Evolutionary conservation across 2,113 vertebrate genomes (phyloP).

Genomic region (Cyrtonyx montezumae): DNA sequence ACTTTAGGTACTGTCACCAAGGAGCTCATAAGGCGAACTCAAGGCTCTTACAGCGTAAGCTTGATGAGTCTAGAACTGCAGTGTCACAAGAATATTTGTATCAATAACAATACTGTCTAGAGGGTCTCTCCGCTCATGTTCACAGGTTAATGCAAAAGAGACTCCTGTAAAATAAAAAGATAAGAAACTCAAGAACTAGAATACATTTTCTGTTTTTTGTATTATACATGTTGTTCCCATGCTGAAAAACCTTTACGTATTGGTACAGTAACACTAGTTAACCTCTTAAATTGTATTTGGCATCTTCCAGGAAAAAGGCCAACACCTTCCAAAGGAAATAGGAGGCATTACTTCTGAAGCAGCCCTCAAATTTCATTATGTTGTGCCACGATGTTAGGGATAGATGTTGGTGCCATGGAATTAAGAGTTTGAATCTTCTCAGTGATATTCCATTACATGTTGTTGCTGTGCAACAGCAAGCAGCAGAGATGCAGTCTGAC

Average conservation of each 20-base stretch:
- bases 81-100: not conserved
- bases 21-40: no score
- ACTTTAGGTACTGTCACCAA: no score
- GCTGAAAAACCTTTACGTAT: not conserved
- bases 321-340: not conserved
- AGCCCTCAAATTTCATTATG: no score
- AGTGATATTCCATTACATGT: no score
- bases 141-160: not conserved
- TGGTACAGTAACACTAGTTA: not conserved
- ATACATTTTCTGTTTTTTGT: not conserved
- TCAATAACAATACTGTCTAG: not conserved
- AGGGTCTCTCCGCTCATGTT: not conserved
- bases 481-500: no score
- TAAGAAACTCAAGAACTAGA: not conserved
- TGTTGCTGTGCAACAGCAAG: no score
- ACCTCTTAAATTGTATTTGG: not conserved
- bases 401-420: no score
- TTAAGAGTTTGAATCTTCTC: no score
- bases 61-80: not conserved
- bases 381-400: no score
- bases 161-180: not conserved
- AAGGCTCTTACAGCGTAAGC: no score
- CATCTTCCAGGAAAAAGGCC: not conserved
- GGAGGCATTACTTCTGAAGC: no score
- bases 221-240: fast-evolving